phyloP scores from a whole-genome alignment of 2,113 vertebrate genomes.

The Oncorhynchus keta region DNA sequence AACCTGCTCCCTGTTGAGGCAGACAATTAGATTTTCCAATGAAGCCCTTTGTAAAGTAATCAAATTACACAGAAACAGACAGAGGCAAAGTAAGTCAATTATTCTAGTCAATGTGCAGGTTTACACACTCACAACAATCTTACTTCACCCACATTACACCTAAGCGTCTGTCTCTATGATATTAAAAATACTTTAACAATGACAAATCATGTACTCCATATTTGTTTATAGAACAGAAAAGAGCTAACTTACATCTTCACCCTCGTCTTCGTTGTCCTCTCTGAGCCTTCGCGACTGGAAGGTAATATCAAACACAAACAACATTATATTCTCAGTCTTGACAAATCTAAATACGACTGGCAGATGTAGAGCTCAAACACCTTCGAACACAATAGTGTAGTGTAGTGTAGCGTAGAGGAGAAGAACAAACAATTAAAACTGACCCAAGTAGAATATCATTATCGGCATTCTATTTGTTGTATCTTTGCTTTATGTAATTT shows the following conservation, averaged over 20 bases:
- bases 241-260: slow-evolving; percentile 69
- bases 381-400: slow-evolving; percentile 37
- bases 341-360: slow-evolving; percentile 16
- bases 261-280: slow-evolving; percentile 76
- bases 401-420: slow-evolving; percentile 37
- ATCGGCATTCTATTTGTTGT: slow-evolving; percentile 33
- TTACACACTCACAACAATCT: neutral
- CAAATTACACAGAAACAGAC: slow-evolving; percentile 30
- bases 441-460: slow-evolving; percentile 24
- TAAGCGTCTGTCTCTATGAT: neutral
- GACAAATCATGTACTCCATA: slow-evolving; percentile 2
- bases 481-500: slow-evolving; percentile 33
- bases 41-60: slow-evolving; percentile 27
- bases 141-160: neutral
- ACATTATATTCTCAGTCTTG: slow-evolving; percentile 14
- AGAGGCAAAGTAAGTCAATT: neutral
- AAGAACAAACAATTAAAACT: slow-evolving; percentile 15
- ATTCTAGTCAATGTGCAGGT: neutral
- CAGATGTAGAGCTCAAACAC: slow-evolving; percentile 34
- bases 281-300: slow-evolving; percentile 92
- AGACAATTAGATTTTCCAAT: slow-evolving; percentile 45
- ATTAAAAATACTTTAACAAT: neutral
- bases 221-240: slow-evolving; percentile 15
- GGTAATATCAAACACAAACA: slow-evolving; percentile 59
- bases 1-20: slow-evolving; percentile 22